Conservation (phyloP, 2,888 invertebrate genomes). For the Teleogryllus oceanicus region DNA sequence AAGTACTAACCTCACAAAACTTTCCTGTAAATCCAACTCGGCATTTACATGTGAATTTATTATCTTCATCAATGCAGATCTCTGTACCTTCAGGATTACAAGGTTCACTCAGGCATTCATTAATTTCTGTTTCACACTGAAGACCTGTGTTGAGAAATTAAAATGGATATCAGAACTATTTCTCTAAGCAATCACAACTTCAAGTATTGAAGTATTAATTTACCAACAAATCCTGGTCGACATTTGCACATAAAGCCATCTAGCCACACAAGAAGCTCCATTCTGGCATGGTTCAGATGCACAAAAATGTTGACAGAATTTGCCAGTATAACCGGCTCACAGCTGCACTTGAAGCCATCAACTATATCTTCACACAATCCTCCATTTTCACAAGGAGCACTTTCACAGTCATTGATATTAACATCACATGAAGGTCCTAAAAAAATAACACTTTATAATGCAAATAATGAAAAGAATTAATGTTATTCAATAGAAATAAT, state of each 20-base stretch:
- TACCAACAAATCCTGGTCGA: conserved; percentile 80
- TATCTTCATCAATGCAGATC: conserved; percentile 82
- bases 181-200: background rate
- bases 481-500: background rate
- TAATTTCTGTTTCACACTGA: conserved; percentile 91
- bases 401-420: conserved; percentile 87
- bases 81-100: conserved; percentile 89
- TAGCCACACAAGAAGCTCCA: conserved; percentile 79
- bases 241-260: conserved; percentile 92
- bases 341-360: conserved; percentile 80
- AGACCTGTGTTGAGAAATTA: conserved; percentile 52
- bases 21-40: conserved; percentile 82
- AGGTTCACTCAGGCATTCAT: conserved; percentile 87
- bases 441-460: background rate
- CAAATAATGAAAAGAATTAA: background rate
- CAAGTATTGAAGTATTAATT: conserved; percentile 31
- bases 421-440: conserved; percentile 72
- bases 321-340: conserved; percentile 92
- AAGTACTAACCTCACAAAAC: conserved; percentile 63
- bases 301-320: conserved; percentile 89
- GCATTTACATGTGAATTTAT: conserved; percentile 83
- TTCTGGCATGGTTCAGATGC: conserved; percentile 86
- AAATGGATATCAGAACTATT: background rate
- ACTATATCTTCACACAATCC: conserved; percentile 87
- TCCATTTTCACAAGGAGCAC: conserved; percentile 85